Evolutionary conservation across 2,888 invertebrate genomes (phyloP).

Genomic region (Himalopsyche japonica): DNA sequence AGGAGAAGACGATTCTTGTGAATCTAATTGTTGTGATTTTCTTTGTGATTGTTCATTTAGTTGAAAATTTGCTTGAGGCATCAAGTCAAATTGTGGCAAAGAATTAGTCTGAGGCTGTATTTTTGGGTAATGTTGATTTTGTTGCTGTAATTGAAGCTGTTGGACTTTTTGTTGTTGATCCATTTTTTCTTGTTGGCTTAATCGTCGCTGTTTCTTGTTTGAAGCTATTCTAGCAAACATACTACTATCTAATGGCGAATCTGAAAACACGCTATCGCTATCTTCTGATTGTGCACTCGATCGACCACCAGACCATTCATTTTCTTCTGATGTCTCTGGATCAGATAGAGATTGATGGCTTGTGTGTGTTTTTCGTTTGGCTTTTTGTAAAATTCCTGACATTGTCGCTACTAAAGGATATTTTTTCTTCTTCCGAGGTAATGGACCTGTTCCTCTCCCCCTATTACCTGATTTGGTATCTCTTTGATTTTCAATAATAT

Average conservation of each 20-base stretch:
- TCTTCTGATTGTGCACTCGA: constrained; percentile 76
- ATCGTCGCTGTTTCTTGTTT: constrained; percentile 55
- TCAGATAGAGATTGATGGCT: constrained; percentile 72
- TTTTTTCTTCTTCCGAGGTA: constrained; percentile 72
- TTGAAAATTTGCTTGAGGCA: constrained; percentile 38
- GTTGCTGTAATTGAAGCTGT: constrained; percentile 53
- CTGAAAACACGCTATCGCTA: constrained; percentile 74
- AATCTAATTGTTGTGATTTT: constrained; percentile 12
- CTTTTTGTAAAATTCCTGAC: constrained; percentile 83
- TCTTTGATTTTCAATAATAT: constrained; percentile 52
- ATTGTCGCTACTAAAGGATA: constrained; percentile 81
- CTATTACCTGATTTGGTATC: constrained; percentile 53
- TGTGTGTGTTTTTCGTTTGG: constrained; percentile 68
- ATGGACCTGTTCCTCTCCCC: constrained; percentile 47
- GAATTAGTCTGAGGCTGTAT: constrained; percentile 47
- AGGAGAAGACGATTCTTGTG: constrained; percentile 44
- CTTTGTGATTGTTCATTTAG: not conserved
- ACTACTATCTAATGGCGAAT: constrained; percentile 65
- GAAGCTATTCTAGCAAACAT: constrained; percentile 67
- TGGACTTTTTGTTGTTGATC: constrained; percentile 58
- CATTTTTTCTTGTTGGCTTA: constrained; percentile 57
- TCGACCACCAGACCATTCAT: constrained; percentile 66
- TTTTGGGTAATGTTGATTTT: constrained; percentile 50
- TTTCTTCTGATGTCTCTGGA: constrained; percentile 72
- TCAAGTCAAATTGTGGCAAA: constrained; percentile 42